phyloP scores from a whole-genome alignment of 2,113 vertebrate genomes.

The Pelodiscus sinensis region DNA sequence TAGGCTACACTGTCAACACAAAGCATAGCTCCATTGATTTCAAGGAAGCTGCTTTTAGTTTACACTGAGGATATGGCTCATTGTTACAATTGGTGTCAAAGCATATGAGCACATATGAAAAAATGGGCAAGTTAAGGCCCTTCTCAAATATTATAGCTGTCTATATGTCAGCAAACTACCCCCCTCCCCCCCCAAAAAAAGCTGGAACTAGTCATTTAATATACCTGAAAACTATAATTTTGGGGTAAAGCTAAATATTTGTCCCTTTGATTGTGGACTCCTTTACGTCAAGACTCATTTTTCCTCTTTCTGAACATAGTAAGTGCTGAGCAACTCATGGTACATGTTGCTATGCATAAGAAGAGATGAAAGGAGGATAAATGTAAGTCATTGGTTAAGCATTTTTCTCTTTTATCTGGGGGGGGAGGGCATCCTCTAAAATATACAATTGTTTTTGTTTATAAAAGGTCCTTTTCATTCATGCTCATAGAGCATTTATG shows the following conservation, averaged over 20 bases:
- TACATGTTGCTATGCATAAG: not conserved
- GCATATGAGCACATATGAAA: not conserved
- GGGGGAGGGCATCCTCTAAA: not conserved
- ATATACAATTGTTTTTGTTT: not conserved
- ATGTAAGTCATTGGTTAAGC: not conserved
- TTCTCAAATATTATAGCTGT: not conserved
- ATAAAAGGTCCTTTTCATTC: not conserved
- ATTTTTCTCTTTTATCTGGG: not conserved
- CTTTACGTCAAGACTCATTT: not conserved
- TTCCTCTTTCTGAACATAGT: not conserved
- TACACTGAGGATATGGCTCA: not conserved
- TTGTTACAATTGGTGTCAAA: fast-evolving
- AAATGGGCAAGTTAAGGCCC: not conserved
- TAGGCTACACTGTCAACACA: not conserved
- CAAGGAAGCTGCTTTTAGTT: not conserved
- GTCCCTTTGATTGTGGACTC: not conserved
- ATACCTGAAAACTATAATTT: not conserved
- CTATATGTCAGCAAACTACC: no score
- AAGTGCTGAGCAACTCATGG: not conserved
- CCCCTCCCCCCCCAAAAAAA: fast-evolving
- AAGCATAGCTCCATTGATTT: not conserved
- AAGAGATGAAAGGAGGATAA: not conserved
- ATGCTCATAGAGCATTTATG: not conserved
- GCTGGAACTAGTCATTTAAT: fast-evolving
- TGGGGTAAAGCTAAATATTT: not conserved